Evolutionary conservation across 2,113 vertebrate species (phyloP).

Genomic region (Eurystomus gularis): DNA sequence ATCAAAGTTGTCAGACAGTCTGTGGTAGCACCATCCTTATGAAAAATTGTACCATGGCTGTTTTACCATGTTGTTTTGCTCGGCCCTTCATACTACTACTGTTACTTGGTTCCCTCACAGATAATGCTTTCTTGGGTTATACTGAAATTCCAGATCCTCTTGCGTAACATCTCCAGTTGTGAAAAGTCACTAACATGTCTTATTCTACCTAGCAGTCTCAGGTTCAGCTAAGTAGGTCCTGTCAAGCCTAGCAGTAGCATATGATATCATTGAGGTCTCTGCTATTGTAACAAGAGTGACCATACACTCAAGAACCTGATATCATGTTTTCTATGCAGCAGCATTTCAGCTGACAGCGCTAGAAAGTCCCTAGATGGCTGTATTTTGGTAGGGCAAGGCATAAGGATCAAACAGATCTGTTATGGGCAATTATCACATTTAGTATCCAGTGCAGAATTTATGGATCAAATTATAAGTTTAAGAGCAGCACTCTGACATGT

Average conservation of each 20-base stretch:
- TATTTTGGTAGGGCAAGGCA: not conserved
- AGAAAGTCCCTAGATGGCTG: not conserved
- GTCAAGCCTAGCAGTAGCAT: not conserved
- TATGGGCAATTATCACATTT: accelerated
- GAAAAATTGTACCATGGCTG: not conserved
- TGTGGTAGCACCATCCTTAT: not conserved
- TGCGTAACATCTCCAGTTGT: not conserved
- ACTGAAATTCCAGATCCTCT: not conserved
- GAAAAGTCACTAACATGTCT: not conserved
- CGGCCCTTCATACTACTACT: not conserved
- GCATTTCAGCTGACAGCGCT: not conserved
- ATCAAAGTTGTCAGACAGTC: not conserved
- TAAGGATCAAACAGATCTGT: accelerated
- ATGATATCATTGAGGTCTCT: not conserved
- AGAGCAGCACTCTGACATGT: not conserved
- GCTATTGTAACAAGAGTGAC: not conserved
- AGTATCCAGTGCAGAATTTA: not conserved
- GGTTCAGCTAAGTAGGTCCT: not conserved
- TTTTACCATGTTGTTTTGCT: not conserved
- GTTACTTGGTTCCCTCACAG: not conserved
- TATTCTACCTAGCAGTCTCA: not conserved
- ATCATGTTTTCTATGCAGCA: accelerated
- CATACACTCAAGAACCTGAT: not conserved
- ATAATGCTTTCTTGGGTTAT: not conserved
- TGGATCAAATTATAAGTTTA: not conserved